phyloP scores from a whole-genome alignment of 2,888 invertebrate genomes.

The Drosophila helvetica region DNA sequence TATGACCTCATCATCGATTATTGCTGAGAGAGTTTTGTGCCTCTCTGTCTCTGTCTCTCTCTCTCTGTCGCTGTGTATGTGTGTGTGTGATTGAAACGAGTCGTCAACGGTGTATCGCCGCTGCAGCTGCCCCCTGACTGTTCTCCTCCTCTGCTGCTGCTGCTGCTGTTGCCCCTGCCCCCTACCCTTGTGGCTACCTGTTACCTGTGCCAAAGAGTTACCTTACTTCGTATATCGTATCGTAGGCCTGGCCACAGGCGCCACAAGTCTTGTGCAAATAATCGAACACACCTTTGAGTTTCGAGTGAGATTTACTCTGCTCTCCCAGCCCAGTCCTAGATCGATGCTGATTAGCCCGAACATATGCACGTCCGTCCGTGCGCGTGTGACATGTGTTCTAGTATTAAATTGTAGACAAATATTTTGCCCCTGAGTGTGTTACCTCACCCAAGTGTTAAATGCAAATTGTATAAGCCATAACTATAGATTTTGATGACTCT shows the following conservation, averaged over 20 bases:
- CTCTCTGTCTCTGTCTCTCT: conserved; percentile 1
- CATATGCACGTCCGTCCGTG: background rate
- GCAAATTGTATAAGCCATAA: conserved; percentile 40
- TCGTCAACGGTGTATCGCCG: conserved; percentile 28
- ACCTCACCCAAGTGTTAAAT: conserved; percentile 36
- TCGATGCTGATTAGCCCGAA: conserved; percentile 31
- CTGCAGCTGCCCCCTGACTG: conserved; percentile 22
- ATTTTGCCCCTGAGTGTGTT: conserved; percentile 40
- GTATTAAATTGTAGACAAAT: conserved; percentile 40
- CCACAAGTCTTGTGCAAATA: conserved; percentile 71
- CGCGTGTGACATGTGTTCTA: conserved; percentile 43
- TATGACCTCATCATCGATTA: conserved; percentile 84
- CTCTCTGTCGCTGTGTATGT: conserved; percentile 10
- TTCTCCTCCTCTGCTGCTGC: conserved; percentile 2
- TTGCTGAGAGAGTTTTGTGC: conserved; percentile 71
- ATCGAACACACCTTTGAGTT: conserved; percentile 53
- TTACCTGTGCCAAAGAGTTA: conserved; percentile 41
- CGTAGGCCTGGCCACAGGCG: conserved; percentile 42
- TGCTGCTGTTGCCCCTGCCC: conserved; percentile 12
- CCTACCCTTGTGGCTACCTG: conserved; percentile 55
- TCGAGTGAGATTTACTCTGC: conserved; percentile 26
- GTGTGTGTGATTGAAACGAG: conserved; percentile 77
- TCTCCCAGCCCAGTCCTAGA: conserved; percentile 15
- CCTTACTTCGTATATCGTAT: background rate
- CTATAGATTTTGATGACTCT: background rate